phyloP scores from a whole-genome alignment of 2,113 vertebrate genomes.

The Anser cygnoides region DNA sequence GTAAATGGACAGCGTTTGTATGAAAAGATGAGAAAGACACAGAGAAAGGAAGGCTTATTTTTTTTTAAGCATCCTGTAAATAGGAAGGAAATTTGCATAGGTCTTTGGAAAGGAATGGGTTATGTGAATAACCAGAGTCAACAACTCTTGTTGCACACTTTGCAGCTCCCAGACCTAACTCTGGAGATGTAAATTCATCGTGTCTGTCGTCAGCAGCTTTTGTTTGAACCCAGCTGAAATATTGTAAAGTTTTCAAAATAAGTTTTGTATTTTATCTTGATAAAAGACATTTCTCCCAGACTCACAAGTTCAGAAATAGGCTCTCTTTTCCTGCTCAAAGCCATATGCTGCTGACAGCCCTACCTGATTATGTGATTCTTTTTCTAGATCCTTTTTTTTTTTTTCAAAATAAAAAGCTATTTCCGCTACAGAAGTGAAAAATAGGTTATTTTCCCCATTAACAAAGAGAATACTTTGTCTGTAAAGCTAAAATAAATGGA shows the following conservation, averaged over 20 bases:
- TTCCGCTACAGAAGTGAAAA: slow-evolving; percentile 56
- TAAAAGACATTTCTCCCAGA: slow-evolving; percentile 42
- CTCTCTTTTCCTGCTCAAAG: slow-evolving; percentile 40
- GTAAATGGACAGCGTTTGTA: background rate
- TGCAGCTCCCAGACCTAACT: background rate
- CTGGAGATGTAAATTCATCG: slow-evolving; percentile 40
- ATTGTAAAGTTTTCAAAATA: slow-evolving; percentile 64
- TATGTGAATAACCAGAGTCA: slow-evolving; percentile 18
- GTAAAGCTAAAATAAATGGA: slow-evolving; percentile 47
- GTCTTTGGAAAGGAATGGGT: background rate
- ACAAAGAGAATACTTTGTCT: slow-evolving; percentile 58
- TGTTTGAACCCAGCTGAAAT: slow-evolving; percentile 57
- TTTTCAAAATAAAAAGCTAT: slow-evolving; percentile 27
- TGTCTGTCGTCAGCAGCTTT: slow-evolving; percentile 53
- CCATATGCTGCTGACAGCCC: slow-evolving; percentile 49
- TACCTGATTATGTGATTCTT: slow-evolving; percentile 30
- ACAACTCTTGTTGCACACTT: background rate
- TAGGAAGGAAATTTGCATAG: background rate
- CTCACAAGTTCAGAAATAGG: slow-evolving; percentile 49
- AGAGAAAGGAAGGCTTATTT: background rate
- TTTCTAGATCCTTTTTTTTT: slow-evolving; percentile 2
- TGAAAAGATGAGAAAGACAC: background rate
- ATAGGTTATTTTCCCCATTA: slow-evolving; percentile 61
- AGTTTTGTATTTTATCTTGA: slow-evolving; percentile 56
- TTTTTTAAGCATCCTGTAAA: background rate